A percentile compares a stretch with the other conserved stretches of the same genome.
These are phyloP conservation scores for Tychaedon coryphoeus DNA, from an alignment of 2,113 vertebrate genomes.

Conservation along the genomic window DNA sequence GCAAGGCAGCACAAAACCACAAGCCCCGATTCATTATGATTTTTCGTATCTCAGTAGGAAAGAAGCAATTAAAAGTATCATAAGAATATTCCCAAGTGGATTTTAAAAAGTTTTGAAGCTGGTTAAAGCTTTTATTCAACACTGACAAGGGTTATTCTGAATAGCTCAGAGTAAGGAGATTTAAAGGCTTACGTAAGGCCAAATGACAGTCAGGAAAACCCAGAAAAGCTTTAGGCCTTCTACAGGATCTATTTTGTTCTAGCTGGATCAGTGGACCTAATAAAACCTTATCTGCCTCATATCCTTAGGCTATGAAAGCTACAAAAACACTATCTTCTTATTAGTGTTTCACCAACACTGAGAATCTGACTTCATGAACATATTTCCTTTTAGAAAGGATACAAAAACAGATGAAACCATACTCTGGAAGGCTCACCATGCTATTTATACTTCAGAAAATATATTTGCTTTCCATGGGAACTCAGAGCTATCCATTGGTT, in stretches of 20 bases:
- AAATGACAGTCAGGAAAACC: not conserved
- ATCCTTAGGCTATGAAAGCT: not conserved
- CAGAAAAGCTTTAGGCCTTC: not conserved
- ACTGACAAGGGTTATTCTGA: not conserved
- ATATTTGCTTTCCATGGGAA: not conserved
- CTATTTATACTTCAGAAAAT: not conserved
- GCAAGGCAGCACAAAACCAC: not conserved
- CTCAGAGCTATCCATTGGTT: not conserved
- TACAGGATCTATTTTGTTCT: not conserved
- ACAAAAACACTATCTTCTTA: not conserved
- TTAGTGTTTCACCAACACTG: not conserved
- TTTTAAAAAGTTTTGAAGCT: not conserved
- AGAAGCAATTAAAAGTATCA: not conserved
- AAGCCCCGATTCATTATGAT: not conserved
- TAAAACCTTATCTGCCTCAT: constrained; percentile 23
- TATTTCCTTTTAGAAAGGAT: not conserved
- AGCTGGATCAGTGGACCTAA: not conserved
- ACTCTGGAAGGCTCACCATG: not conserved
- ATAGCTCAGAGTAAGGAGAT: not conserved
- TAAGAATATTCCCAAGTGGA: not conserved
- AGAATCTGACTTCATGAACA: not conserved
- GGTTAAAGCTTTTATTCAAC: not conserved
- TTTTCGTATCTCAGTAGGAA: not conserved
- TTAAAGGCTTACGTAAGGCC: not conserved
- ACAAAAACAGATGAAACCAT: not conserved